Evolutionary conservation across 2,888 invertebrate species (phyloP).

Genomic region (Caradrina clavipalpis): DNA sequence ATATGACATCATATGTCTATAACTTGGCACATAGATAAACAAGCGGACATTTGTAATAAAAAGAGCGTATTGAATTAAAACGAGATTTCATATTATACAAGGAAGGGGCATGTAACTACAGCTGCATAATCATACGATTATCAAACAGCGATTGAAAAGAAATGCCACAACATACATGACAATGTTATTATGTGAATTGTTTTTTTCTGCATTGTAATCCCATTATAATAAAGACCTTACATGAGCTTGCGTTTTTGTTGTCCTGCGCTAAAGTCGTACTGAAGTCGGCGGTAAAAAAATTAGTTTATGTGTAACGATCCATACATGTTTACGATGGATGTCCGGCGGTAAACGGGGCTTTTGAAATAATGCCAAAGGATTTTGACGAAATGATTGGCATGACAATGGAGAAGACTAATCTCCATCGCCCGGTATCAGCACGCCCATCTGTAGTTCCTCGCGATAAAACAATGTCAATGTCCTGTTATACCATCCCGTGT

Average conservation of each 20-base stretch:
- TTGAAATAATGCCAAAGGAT: conserved; percentile 50
- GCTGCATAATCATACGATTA: background rate
- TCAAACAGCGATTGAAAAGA: background rate
- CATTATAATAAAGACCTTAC: conserved; percentile 30
- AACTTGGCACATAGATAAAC: conserved; percentile 24
- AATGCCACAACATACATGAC: background rate
- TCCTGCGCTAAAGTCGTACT: conserved; percentile 9
- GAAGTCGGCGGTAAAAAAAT: conserved; percentile 40
- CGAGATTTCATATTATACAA: background rate
- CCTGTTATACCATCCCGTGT: conserved; percentile 65
- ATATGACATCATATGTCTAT: conserved; percentile 54
- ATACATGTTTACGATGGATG: conserved; percentile 19
- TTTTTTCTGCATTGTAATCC: conserved; percentile 22
- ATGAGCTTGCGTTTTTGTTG: conserved; percentile 22
- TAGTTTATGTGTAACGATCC: conserved; percentile 35
- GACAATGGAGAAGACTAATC: conserved; percentile 76
- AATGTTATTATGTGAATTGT: background rate
- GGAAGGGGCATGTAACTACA: background rate
- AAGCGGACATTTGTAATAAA: conserved; percentile 20
- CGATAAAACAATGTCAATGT: conserved; percentile 75
- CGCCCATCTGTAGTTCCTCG: conserved; percentile 66
- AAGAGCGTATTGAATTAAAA: conserved; percentile 6
- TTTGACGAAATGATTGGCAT: conserved; percentile 75
- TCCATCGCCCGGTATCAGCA: conserved; percentile 65
- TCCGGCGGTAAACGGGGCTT: conserved; percentile 19